These are phyloP conservation scores for Acanthornis magna DNA, from an alignment of 2,797 vertebrate species.

Conservation along the genomic window DNA sequence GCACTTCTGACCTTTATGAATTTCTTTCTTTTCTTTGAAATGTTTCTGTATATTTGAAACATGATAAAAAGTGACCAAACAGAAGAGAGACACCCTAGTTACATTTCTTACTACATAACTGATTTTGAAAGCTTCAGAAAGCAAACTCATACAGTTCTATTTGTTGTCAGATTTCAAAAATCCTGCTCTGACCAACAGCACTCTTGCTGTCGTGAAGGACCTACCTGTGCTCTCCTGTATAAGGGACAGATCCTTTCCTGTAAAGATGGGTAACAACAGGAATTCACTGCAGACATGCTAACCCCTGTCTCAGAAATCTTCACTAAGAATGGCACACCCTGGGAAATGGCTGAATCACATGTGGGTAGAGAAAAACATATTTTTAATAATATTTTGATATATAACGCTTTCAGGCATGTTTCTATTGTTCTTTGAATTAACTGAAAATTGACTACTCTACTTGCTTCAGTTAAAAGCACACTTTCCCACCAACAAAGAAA, in stretches of 20 bases:
- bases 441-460: background rate
- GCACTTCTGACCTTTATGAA: conserved; percentile 1
- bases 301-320: background rate
- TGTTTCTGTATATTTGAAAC: background rate
- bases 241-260: background rate
- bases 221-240: background rate
- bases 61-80: background rate
- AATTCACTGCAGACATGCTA: background rate
- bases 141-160: background rate
- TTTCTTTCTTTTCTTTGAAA: background rate
- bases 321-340: background rate
- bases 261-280: background rate
- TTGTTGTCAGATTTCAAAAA: background rate
- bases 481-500: background rate
- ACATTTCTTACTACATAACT: background rate
- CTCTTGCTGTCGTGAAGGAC: accelerated
- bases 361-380: background rate
- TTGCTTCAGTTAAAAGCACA: background rate
- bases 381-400: background rate
- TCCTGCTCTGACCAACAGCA: background rate
- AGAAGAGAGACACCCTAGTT: background rate
- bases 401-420: background rate
- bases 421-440: background rate
- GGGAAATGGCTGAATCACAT: background rate
- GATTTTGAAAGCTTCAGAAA: background rate